Evolutionary conservation across 1,140 invertebrate species (phyloP).

Genomic region (Macrobrachium nipponense): DNA sequence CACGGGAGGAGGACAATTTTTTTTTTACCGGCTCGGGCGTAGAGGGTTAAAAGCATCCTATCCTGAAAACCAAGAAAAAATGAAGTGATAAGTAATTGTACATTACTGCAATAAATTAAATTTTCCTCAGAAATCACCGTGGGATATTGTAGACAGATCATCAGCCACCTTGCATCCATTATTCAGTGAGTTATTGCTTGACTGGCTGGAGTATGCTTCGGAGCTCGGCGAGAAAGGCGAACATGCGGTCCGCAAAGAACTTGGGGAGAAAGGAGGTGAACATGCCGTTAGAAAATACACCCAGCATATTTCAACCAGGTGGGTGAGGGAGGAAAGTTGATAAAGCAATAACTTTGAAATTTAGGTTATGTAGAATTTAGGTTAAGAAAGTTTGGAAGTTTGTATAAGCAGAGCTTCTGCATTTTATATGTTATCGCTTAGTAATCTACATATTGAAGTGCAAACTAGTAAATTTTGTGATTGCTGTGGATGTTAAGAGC

Average conservation of each 20-base stretch:
- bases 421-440: too few relatives aligned
- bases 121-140: neutral
- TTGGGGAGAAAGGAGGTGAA: conserved; percentile 52
- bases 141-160: conserved; percentile 14
- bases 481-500: too few relatives aligned
- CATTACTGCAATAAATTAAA: too few relatives aligned
- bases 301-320: conserved; percentile 36
- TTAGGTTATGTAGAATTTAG: neutral
- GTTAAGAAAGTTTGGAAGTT: neutral
- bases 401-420: too few relatives aligned
- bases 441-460: too few relatives aligned
- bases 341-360: neutral
- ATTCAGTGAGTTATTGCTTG: conserved; percentile 19
- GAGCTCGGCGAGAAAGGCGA: conserved; percentile 44
- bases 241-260: conserved; percentile 33
- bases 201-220: conserved; percentile 45
- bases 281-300: conserved; percentile 47
- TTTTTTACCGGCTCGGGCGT: too few relatives aligned
- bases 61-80: too few relatives aligned
- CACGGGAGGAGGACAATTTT: too few relatives aligned
- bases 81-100: too few relatives aligned
- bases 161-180: conserved; percentile 33
- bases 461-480: too few relatives aligned
- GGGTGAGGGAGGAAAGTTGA: neutral
- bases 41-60: too few relatives aligned